Conservation (phyloP, 1,140 invertebrate species). For the Bombus huntii region DNA sequence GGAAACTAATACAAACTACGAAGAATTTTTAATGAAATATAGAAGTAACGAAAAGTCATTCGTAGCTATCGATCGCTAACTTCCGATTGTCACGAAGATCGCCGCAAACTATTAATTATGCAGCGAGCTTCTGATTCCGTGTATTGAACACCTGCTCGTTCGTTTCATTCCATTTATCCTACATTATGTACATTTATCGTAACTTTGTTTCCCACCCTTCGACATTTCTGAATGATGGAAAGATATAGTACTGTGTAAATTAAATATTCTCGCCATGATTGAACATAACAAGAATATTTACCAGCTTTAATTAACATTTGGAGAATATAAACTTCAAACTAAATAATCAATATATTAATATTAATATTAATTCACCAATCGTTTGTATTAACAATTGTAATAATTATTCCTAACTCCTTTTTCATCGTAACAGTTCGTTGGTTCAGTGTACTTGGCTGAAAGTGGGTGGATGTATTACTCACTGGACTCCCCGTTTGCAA, state of each 20-base stretch:
- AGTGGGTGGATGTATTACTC: slow-evolving; percentile 31
- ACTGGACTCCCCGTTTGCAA: slow-evolving; percentile 63
- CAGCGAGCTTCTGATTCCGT: neutral
- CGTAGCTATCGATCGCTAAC: neutral
- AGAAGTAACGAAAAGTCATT: neutral
- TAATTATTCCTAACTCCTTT: neutral
- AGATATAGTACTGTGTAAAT: neutral
- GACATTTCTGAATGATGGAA: neutral
- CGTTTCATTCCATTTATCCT: neutral
- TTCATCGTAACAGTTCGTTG: neutral
- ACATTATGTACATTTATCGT: no score
- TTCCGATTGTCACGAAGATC: slow-evolving; percentile 8
- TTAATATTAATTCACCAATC: no score
- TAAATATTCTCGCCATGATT: no score
- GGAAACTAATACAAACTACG: no score
- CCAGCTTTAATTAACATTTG: no score
- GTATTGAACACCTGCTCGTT: neutral
- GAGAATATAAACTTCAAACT: no score
- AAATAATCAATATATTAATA: no score
- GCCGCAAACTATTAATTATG: slow-evolving; percentile 6
- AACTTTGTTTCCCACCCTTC: neutral
- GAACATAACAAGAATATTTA: no score
- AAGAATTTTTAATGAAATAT: neutral
- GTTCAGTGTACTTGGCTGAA: neutral
- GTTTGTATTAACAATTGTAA: no score